phyloP scores from a whole-genome alignment of 2,888 invertebrate genomes.

The Podotricha telesiphe region DNA sequence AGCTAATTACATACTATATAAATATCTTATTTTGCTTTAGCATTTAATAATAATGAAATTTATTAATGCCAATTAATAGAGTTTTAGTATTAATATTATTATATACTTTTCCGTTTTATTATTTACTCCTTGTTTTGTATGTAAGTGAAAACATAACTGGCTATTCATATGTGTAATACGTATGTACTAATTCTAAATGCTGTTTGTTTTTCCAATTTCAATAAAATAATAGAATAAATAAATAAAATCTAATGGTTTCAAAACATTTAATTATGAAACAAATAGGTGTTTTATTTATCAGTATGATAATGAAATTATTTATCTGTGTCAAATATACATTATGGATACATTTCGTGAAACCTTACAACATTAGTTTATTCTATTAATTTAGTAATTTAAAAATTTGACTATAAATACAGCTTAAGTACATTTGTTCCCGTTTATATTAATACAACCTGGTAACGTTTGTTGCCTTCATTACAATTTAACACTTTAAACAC shows the following conservation, averaged over 20 bases:
- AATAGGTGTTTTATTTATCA: not conserved
- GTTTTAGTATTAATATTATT: no score
- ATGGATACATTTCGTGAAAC: not conserved
- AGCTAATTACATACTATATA: no score
- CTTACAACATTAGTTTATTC: conserved; percentile 5
- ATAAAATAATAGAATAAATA: no score
- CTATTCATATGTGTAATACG: no score
- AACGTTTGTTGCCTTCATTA: not conserved
- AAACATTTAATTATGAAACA: conserved; percentile 1
- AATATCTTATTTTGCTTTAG: no score
- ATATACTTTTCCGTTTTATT: no score
- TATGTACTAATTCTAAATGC: no score
- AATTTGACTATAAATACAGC: conserved; percentile 4
- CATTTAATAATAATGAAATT: no score
- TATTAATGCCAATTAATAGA: no score
- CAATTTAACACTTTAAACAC: not conserved
- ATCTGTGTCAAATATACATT: not conserved
- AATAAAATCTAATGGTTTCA: not conserved
- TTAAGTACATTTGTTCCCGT: conserved; percentile 15
- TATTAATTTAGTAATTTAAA: conserved; percentile 18
- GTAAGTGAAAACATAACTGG: no score
- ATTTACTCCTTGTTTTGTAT: no score
- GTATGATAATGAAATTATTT: not conserved
- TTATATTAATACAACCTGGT: conserved; percentile 18
- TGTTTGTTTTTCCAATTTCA: no score